phyloP scores from a whole-genome alignment of 2,113 vertebrate genomes.

The Tragelaphus strepsiceros region DNA sequence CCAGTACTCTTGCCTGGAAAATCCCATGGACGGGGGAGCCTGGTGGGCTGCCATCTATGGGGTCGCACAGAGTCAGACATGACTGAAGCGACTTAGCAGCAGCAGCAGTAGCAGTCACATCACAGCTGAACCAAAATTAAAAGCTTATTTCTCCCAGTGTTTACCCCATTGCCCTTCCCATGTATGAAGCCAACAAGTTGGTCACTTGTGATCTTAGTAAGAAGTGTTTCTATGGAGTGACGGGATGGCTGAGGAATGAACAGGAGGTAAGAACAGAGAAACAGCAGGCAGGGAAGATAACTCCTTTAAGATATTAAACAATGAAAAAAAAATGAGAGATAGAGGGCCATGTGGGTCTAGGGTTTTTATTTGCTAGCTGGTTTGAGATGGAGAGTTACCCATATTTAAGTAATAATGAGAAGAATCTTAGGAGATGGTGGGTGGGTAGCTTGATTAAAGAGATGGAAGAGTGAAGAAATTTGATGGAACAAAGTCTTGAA shows the following conservation, averaged over 20 bases:
- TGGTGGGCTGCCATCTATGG: too few relatives aligned
- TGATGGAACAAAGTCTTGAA: neutral
- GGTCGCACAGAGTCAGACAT: too few relatives aligned
- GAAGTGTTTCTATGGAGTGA: neutral
- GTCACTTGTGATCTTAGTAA: conserved; percentile 3
- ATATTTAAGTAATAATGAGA: neutral
- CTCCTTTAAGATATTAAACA: neutral
- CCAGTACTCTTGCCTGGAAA: too few relatives aligned
- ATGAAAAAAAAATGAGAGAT: neutral
- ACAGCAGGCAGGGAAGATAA: neutral
- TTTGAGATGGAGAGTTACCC: neutral
- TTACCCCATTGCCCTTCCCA: neutral
- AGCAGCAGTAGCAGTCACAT: neutral
- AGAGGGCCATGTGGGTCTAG: neutral
- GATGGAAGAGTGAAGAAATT: neutral
- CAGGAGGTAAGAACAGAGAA: neutral
- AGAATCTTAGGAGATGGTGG: neutral
- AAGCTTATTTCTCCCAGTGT: neutral
- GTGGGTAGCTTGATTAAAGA: neutral
- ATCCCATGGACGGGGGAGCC: too few relatives aligned
- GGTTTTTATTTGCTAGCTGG: neutral
- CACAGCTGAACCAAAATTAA: neutral
- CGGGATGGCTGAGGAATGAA: neutral
- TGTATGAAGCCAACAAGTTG: neutral
- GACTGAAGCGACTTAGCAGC: too few relatives aligned